Percentiles rank a stretch among this genome's conserved stretches.
Evolutionary conservation across 2,797 vertebrate species (phyloP).

Genomic region (Smutsia temminckii): DNA sequence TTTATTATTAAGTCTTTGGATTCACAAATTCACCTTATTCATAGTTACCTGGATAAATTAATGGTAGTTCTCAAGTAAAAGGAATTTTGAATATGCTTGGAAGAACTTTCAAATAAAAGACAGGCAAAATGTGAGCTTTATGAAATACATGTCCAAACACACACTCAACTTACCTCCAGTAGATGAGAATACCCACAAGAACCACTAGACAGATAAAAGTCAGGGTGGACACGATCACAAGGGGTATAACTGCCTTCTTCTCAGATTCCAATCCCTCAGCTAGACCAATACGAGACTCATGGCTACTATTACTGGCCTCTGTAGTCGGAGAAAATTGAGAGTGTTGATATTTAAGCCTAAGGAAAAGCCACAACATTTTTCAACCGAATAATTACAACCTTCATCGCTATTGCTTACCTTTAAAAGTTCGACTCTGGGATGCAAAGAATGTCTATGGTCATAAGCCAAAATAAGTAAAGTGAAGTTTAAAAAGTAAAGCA

Average conservation of each 20-base stretch:
- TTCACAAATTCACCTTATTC: slow-evolving; percentile 10
- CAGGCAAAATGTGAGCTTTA: slow-evolving; percentile 62
- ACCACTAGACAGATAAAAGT: slow-evolving; percentile 93
- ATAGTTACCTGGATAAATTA: background rate
- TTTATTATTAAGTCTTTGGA: slow-evolving; percentile 14
- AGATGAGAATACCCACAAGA: slow-evolving; percentile 96
- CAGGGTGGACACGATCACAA: slow-evolving; percentile 96
- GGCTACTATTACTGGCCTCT: slow-evolving; percentile 99
- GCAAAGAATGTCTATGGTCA: slow-evolving; percentile 75
- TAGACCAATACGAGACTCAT: slow-evolving; percentile 94
- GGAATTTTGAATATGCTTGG: background rate
- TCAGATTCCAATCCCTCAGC: slow-evolving; percentile 89
- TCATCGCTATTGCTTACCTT: slow-evolving; percentile 83
- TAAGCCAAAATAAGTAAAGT: slow-evolving; percentile 82
- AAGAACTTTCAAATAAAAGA: slow-evolving; percentile 52
- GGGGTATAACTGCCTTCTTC: slow-evolving; percentile 92
- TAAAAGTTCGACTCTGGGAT: slow-evolving; percentile 58
- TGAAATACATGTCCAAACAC: slow-evolving; percentile 47
- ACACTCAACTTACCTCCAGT: slow-evolving; percentile 93
- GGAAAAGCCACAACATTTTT: slow-evolving; percentile 66
- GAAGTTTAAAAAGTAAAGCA: slow-evolving; percentile 76
- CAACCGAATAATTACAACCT: slow-evolving; percentile 75
- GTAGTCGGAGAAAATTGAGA: slow-evolving; percentile 86
- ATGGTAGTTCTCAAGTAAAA: background rate
- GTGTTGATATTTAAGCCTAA: slow-evolving; percentile 83